These are phyloP conservation scores for Sarcophaga bullata DNA, from an alignment of 1,140 invertebrate genomes.

Conservation along the genomic window DNA sequence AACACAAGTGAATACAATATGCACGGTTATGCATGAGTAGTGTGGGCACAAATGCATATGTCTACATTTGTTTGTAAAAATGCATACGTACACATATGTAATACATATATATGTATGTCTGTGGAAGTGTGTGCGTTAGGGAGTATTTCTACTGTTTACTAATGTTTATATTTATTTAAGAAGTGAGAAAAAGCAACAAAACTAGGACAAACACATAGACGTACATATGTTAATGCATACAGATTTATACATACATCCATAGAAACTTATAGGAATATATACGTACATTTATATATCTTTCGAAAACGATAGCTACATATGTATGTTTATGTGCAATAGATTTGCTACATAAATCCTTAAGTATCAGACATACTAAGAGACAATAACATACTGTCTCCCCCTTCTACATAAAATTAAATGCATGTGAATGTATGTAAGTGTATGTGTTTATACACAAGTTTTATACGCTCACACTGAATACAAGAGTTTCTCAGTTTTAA, in stretches of 20 bases:
- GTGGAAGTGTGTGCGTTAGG: not conserved
- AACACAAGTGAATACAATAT: not conserved
- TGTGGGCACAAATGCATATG: not conserved
- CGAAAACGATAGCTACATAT: not conserved
- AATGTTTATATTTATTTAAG: slow-evolving; percentile 25
- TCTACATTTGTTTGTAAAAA: not conserved
- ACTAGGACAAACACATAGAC: not conserved
- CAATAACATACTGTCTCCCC: not conserved
- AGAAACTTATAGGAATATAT: not conserved
- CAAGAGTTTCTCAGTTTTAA: not conserved
- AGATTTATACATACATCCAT: not conserved
- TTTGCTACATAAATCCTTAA: slow-evolving; percentile 1
- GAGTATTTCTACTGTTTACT: not conserved
- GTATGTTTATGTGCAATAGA: not conserved
- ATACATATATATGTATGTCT: not conserved
- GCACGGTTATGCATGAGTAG: no score
- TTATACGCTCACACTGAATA: not conserved
- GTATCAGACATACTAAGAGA: not conserved
- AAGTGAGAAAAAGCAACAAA: slow-evolving; percentile 29
- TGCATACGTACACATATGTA: not conserved
- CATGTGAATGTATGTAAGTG: no score
- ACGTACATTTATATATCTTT: not conserved
- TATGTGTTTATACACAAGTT: not conserved
- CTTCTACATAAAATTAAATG: no score
- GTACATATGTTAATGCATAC: no score